Evolutionary conservation across 1,140 invertebrate genomes (phyloP).

Genomic region (Andricus grossulariae): DNA sequence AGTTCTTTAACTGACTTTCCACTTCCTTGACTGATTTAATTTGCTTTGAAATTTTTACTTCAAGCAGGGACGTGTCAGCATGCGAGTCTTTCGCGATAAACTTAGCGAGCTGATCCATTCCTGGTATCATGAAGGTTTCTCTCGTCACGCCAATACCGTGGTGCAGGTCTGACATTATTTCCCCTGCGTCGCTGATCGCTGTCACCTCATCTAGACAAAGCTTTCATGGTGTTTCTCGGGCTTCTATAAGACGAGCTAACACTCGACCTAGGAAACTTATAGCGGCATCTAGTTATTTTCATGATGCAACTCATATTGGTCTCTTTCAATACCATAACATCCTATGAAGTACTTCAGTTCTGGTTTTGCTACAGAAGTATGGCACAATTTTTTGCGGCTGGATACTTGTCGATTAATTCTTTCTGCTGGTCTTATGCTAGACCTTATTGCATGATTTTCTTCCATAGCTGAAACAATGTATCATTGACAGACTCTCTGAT

Average conservation of each 20-base stretch:
- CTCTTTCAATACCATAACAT: not conserved
- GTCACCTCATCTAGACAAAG: conserved; percentile 28
- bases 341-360: conserved; percentile 28
- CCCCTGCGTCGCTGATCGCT: conserved; percentile 38
- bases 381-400: too few relatives aligned
- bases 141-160: conserved; percentile 30
- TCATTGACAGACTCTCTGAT: too few relatives aligned
- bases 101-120: conserved; percentile 35
- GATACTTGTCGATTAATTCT: too few relatives aligned
- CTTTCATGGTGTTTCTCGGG: conserved; percentile 1
- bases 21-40: too few relatives aligned
- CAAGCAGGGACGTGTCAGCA: too few relatives aligned
- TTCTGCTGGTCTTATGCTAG: too few relatives aligned
- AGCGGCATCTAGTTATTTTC: not conserved
- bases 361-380: not conserved
- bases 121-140: conserved; percentile 44
- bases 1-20: too few relatives aligned
- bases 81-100: not conserved
- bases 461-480: too few relatives aligned
- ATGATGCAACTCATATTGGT: not conserved
- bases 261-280: not conserved
- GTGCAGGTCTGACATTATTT: conserved; percentile 36
- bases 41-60: too few relatives aligned
- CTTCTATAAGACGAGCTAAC: not conserved
- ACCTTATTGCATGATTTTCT: too few relatives aligned